Evolutionary conservation across 2,113 vertebrate genomes (phyloP).

Genomic region (Pangasianodon hypophthalmus): DNA sequence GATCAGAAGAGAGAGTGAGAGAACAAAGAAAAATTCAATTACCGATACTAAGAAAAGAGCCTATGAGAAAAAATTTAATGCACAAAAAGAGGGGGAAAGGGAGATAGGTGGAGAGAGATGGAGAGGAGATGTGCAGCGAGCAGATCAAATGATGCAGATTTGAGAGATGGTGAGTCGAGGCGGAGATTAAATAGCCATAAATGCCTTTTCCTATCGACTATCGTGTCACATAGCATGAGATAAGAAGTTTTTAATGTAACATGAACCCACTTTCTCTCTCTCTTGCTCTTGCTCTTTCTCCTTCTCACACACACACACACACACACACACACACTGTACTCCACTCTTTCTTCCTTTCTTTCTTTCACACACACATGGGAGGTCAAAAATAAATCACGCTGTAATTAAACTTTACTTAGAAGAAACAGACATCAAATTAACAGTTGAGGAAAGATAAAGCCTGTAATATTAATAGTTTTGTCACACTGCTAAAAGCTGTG

Average conservation of each 20-base stretch:
- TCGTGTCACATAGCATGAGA: conserved; percentile 53
- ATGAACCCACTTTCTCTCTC: conserved; percentile 7
- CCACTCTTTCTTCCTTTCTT: background rate
- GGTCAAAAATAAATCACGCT: background rate
- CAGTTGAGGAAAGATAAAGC: background rate
- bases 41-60: conserved; percentile 31
- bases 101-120: conserved; percentile 36
- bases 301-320: background rate
- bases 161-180: conserved; percentile 46
- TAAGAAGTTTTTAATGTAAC: conserved; percentile 58
- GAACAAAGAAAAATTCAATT: conserved; percentile 24
- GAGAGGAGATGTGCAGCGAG: conserved; percentile 46
- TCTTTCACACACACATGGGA: background rate
- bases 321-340: background rate
- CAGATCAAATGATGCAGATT: conserved; percentile 62
- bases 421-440: background rate
- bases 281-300: background rate
- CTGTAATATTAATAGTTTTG: background rate
- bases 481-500: background rate
- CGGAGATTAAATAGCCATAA: conserved; percentile 58
- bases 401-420: conserved; percentile 1
- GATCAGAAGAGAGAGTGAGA: conserved; percentile 30
- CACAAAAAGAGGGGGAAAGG: background rate
- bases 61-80: background rate
- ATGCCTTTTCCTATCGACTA: conserved; percentile 55